Base-by-base conservation (phyloP, 2,113 vertebrate species). In the Burhinus oedicnemus region DNA sequence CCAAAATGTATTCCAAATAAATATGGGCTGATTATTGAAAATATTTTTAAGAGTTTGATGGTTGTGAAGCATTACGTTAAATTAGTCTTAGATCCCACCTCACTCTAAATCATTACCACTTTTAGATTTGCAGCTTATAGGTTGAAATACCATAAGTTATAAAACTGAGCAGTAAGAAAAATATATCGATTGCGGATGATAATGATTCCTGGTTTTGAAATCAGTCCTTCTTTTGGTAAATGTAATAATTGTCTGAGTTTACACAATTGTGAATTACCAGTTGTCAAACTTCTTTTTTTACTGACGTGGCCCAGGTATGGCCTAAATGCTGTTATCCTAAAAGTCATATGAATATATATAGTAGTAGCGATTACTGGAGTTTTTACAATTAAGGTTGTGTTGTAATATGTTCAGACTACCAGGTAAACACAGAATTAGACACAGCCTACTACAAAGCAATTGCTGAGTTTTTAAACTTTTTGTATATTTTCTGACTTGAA, bases 271-370 rank as follows among this genome's bases (percentile, higher is more conserved):
- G 47, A 61, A 42, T 79, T 81, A 23, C 6, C 20, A 15, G 29
- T 71, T 86, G 32, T 77, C 32, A 74, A 2, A 15, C 11, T 52
- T 65, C 5, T 22, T 58, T 44, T 44, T 71, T 55, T 22, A 25
- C 30, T 71, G 27, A 27, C 0, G 0, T 51, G 47, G 21, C 57
- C 69, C 6, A 4, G n/a, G 9, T 65, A 49, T 4, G 19, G 36
- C 65, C 65, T 91, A 72, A 91, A 47, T 55, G 20, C 25, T 64
- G n/a, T 91, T 89, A 29, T 6, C 4, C 0, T 36, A 6, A 11
- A 89, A 74, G 47, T 71, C 15, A 5, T 20, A 30, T 25, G 5
- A 42, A 11, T 54, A 8, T 47, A 40, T 62, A n/a, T 51, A 87
- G 47, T 64, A 70, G 47, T 29, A 84, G 32, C 0, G 0, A 40